Percentiles rank a stretch among this genome's conserved stretches.
These are phyloP conservation scores for Leptoclinus maculatus DNA, from an alignment of 2,797 vertebrate species.

Conservation along the genomic window DNA sequence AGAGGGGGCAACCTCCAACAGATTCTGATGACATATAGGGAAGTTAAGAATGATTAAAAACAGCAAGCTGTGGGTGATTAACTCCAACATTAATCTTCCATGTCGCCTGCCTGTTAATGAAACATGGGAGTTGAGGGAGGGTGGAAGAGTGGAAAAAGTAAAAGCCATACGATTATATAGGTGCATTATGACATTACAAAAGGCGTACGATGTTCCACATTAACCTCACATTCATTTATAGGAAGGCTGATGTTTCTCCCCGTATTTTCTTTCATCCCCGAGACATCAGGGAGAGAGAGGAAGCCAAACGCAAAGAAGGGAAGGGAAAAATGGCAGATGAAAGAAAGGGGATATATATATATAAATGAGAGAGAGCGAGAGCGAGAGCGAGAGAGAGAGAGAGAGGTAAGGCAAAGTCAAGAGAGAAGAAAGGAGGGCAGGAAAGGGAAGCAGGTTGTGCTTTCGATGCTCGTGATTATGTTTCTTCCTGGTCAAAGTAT, in stretches of 20 bases:
- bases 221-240: slow-evolving; percentile 5
- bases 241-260: slow-evolving; percentile 15
- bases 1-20: slow-evolving; percentile 36
- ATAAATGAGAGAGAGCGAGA: slow-evolving; percentile 36
- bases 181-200: background rate
- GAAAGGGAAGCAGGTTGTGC: slow-evolving; percentile 73
- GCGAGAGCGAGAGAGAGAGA: background rate
- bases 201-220: background rate
- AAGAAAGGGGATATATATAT: slow-evolving; percentile 59
- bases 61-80: slow-evolving; percentile 66
- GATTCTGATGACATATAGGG: slow-evolving; percentile 50
- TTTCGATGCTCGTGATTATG: slow-evolving; percentile 70
- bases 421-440: slow-evolving; percentile 62
- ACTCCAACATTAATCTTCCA: slow-evolving; percentile 71
- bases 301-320: slow-evolving; percentile 53
- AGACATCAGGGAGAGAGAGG: slow-evolving; percentile 45
- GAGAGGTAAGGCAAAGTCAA: slow-evolving; percentile 45
- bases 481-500: slow-evolving; percentile 74
- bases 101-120: slow-evolving; percentile 71
- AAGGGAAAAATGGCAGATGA: slow-evolving; percentile 60
- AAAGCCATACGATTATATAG: background rate
- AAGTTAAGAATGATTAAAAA: slow-evolving; percentile 69
- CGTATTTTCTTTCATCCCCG: slow-evolving; percentile 23
- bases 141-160: slow-evolving; percentile 6
- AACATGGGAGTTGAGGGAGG: slow-evolving; percentile 51